Evolutionary conservation across 2,888 invertebrate species (phyloP), one percentile per base, ranked within the genome.

Genomic region (Yponomeuta malinellus): DNA sequence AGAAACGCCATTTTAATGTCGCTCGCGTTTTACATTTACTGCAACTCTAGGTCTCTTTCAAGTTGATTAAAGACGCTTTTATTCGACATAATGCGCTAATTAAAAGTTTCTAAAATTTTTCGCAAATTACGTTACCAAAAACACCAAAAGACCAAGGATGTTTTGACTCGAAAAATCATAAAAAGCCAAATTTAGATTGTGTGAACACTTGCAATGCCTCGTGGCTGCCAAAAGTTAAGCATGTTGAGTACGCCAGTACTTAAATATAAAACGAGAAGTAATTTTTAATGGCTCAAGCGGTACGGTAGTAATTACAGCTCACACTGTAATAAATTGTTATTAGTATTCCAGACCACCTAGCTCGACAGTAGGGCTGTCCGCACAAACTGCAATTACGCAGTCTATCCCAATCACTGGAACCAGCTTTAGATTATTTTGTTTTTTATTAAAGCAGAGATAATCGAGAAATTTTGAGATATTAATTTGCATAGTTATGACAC

Each of bases 401-500:
- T 29, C 29, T 65, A 15, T 29, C 65, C 65, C 65, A 65, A 65
- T 33, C 65, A 64, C 64, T 65, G 65, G 29, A 31, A 65, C 65
- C 52, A 12, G 52, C 15, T 59, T 15, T 15, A 12, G 12, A 59
- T 59, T 12, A 15, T 59, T 59, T 15, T 59, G 15, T 59, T 59
- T 33, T 59, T 59, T 15, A 59, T 15, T 59, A 15, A 15, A 59
- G 15, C 52, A 15, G 15, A 59, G 15, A 15, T 59, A 12, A 15
- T 15, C 15, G 15, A 59, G 52, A 59, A 59, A 59, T 12, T 15
- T 59, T 52, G 52, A 2, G 2, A 12, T 52, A 52, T 52, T 12
- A 52, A 12, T 52, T 52, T 59, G 52, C 52, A 12, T 59, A 59
- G 52, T 59, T 12, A 59, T 59, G 12, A 12, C 15, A 59, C 43